These are phyloP conservation scores for Octomys mimax DNA, from an alignment of 2,797 vertebrate species.

Conservation along the genomic window DNA sequence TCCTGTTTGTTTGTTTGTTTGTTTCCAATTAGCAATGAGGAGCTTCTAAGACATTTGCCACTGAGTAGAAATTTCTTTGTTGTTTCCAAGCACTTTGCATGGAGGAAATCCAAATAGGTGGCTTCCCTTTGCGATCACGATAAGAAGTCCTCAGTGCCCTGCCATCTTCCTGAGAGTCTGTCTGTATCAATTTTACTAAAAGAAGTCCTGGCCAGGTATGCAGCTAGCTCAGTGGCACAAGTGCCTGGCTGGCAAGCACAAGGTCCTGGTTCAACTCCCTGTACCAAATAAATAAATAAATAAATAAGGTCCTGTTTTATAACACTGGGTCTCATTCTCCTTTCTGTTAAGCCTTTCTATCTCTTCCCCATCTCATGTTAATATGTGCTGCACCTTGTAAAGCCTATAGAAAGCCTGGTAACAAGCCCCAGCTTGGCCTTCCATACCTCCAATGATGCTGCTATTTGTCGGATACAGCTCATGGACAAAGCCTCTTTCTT, in stretches of 20 bases:
- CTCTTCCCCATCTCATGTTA: not conserved
- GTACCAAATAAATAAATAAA: too few species aligned
- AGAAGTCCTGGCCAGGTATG: not conserved
- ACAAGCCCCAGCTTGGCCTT: not conserved
- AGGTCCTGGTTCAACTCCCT: too few species aligned
- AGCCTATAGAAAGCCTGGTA: not conserved
- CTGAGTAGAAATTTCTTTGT: slow-evolving; percentile 41
- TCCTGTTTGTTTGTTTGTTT: not conserved
- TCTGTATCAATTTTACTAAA: slow-evolving; percentile 26
- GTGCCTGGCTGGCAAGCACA: too few species aligned
- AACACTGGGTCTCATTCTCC: not conserved
- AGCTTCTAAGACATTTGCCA: slow-evolving; percentile 1
- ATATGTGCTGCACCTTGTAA: not conserved
- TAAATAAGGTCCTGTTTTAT: not conserved
- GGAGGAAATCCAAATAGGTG: slow-evolving; percentile 28
- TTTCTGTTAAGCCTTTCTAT: slow-evolving; percentile 13
- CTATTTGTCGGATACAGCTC: not conserved
- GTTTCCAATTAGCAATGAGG: slow-evolving; percentile 19
- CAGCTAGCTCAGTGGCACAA: too few species aligned
- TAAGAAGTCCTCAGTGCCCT: slow-evolving; percentile 41
- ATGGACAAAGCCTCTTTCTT: slow-evolving; percentile 1
- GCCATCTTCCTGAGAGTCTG: not conserved
- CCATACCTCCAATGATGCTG: not conserved
- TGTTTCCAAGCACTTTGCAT: not conserved
- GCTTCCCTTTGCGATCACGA: slow-evolving; percentile 30